Base-by-base conservation (phyloP, 2,113 vertebrate genomes). In the Apodemus speciosus region DNA sequence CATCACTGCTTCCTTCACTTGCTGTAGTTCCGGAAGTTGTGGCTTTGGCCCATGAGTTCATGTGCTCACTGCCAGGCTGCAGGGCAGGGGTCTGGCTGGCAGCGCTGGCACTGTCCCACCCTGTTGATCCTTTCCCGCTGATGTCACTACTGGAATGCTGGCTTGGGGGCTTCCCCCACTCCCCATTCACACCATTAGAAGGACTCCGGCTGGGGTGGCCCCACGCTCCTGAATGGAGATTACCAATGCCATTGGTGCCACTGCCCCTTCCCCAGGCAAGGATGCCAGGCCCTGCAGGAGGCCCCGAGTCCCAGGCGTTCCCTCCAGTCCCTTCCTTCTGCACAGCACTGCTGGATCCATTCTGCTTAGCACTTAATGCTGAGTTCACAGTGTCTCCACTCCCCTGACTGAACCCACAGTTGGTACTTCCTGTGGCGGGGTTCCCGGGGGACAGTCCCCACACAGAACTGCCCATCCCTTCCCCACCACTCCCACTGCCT, bases 1-100 rank as follows among this genome's bases (percentile, higher is more conserved):
- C 98, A 62, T 99, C 99, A 0, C 98, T 99, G 89, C 99, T 99
- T 86, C 99, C 99, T 88, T 99, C 99, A n/a, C 99, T 99, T 77
- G 98, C 98, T 5, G 99, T 97, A 83, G 99, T 98, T 95, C 98
- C 98, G 68, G 98, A 98, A 2, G 98, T 98, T 3, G 98, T 97
- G 94, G 98, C 97, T 98, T 99, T 98, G 94, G 97, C 97, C 99
- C 99, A 99, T 91, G 99, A 99, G 97, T 98, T 98, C 62, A 97
- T 85, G 97, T 98, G 98, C 92, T 98, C 98, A 20, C 85, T 90
- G 96, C 98, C 97, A 90, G 98, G 98, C 97, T 98, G 98, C 96
- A 96, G 27, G 94, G 97, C 97, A 97, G 98, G 97, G 76, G 94
- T 97, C 46, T 98, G 98, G 96, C 97, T 95, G 97, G 95, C 93